Conservation (phyloP, 2,888 invertebrate species). For the Euphydryas editha region DNA sequence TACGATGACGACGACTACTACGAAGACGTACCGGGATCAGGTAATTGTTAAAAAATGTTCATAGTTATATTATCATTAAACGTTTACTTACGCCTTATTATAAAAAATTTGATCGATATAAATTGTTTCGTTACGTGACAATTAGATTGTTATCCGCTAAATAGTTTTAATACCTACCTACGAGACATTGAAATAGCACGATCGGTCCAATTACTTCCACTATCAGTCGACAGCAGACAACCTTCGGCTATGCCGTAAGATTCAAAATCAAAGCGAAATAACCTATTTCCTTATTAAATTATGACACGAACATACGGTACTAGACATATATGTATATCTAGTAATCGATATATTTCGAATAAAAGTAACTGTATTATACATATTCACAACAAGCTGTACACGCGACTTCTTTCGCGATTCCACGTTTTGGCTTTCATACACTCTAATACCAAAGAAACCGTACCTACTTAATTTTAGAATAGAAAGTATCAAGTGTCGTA, state of each 20-base stretch:
- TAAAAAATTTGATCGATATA: conserved; percentile 45
- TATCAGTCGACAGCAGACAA: conserved; percentile 58
- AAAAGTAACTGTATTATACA: too few species aligned
- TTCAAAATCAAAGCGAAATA: conserved; percentile 38
- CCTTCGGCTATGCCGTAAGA: conserved; percentile 47
- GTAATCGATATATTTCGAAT: too few species aligned
- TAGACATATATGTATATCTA: too few species aligned
- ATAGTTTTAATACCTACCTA: conserved; percentile 44
- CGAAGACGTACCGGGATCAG: conserved; percentile 84
- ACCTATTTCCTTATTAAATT: conserved; percentile 19
- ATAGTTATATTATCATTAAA: background rate
- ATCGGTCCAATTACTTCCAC: conserved; percentile 61
- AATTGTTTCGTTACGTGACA: conserved; percentile 46
- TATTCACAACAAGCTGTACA: too few species aligned
- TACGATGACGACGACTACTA: conserved; percentile 86
- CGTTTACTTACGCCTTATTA: background rate
- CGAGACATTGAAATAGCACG: conserved; percentile 51
- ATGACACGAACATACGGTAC: conserved; percentile 29
- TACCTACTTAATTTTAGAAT: too few species aligned
- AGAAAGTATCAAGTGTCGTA: too few species aligned
- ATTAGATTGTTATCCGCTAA: conserved; percentile 53
- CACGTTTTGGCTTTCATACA: too few species aligned
- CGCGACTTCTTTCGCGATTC: too few species aligned
- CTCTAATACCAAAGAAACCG: too few species aligned
- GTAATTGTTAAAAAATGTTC: conserved; percentile 49